phyloP scores from a whole-genome alignment of 2,113 vertebrate species.

The Heliornis fulica region DNA sequence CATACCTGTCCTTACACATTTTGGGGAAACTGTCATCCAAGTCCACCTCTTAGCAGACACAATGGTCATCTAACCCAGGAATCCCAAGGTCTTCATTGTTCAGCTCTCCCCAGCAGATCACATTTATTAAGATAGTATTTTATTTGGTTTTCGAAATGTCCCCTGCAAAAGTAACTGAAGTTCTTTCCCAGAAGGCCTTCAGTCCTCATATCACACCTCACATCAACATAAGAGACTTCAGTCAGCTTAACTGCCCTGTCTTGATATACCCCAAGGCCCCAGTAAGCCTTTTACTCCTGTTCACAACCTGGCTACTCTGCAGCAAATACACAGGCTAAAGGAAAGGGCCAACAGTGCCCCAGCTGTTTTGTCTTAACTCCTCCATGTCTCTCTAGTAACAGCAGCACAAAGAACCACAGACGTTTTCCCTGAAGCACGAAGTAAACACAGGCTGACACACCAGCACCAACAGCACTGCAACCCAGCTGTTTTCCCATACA shows the following conservation, averaged over 20 bases:
- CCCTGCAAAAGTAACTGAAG: not conserved
- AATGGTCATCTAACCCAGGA: not conserved
- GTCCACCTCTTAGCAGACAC: not conserved
- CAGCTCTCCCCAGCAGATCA: not conserved
- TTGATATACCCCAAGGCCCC: not conserved
- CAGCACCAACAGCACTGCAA: not conserved
- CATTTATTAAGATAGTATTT: not conserved
- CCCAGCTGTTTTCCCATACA: not conserved
- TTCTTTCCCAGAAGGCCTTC: not conserved
- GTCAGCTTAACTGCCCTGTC: not conserved
- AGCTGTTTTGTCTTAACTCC: not conserved
- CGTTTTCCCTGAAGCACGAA: not conserved
- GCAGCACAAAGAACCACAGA: not conserved
- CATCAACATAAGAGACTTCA: not conserved
- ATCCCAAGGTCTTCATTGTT: not conserved
- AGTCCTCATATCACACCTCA: not conserved
- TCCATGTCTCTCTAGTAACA: not conserved
- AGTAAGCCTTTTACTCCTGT: not conserved
- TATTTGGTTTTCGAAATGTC: not conserved
- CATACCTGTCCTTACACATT: not conserved
- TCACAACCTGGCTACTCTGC: not conserved
- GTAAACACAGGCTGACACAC: not conserved
- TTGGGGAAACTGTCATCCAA: not conserved
- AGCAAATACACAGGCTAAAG: not conserved
- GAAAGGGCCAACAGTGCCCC: fast-evolving